Conservation (phyloP, 2,888 invertebrate genomes). For the Marronus borbonicus region DNA sequence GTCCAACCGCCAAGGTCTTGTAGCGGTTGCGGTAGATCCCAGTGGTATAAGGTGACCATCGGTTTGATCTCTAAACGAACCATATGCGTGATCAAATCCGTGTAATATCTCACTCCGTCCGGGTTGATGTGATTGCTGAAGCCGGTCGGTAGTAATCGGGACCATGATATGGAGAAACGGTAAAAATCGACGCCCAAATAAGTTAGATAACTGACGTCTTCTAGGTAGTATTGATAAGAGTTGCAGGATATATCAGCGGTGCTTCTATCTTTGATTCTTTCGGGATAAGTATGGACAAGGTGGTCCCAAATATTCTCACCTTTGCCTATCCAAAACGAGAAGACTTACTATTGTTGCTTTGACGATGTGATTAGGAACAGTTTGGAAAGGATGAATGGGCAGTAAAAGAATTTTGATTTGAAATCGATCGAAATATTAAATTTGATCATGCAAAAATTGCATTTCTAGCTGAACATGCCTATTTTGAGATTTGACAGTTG, state of each 20-base stretch:
- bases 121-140: slow-evolving; percentile 74
- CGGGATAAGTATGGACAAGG: slow-evolving; percentile 67
- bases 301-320: slow-evolving; percentile 73
- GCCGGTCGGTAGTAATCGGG: slow-evolving; percentile 76
- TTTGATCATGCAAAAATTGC: too few relatives aligned
- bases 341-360: too few relatives aligned
- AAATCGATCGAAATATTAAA: too few relatives aligned
- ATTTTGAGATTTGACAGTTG: too few relatives aligned
- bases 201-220: slow-evolving; percentile 59
- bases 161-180: slow-evolving; percentile 77
- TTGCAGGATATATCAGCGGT: slow-evolving; percentile 63
- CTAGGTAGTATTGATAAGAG: slow-evolving; percentile 61
- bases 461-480: too few relatives aligned
- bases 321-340: slow-evolving; percentile 66
- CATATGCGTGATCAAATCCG: slow-evolving; percentile 74
- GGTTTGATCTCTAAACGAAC: slow-evolving; percentile 73
- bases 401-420: neutral
- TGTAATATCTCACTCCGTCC: slow-evolving; percentile 77
- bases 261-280: slow-evolving; percentile 58
- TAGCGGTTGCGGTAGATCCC: slow-evolving; percentile 76
- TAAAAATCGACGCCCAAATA: slow-evolving; percentile 69
- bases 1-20: slow-evolving; percentile 78
- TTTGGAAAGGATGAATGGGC: neutral
- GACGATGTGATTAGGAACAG: neutral
- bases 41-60: slow-evolving; percentile 77